Conservation (phyloP, 2,113 vertebrate genomes). For the Poeciliopsis retropinna region DNA sequence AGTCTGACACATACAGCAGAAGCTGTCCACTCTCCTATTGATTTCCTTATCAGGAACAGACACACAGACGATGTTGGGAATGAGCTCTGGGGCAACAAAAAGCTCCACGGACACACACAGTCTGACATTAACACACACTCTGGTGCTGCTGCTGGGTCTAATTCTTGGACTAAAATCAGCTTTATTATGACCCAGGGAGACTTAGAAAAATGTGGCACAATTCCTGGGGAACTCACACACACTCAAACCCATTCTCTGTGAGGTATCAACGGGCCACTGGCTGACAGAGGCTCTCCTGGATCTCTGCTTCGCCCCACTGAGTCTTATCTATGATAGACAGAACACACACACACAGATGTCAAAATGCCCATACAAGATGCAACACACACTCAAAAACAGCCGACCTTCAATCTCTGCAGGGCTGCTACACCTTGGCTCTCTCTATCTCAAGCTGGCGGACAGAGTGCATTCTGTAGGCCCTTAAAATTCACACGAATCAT, state of each 20-base stretch:
- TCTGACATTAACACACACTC: constrained; percentile 22
- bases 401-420: not conserved
- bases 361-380: constrained; percentile 19
- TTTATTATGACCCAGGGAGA: constrained; percentile 53
- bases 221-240: constrained; percentile 28
- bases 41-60: constrained; percentile 63
- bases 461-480: not conserved
- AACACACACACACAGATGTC: constrained; percentile 36
- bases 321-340: constrained; percentile 72
- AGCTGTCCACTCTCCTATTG: constrained; percentile 63
- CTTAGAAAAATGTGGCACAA: constrained; percentile 36
- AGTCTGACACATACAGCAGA: constrained; percentile 35
- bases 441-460: not conserved
- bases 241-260: constrained; percentile 31
- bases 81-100: constrained; percentile 32
- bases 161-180: constrained; percentile 58
- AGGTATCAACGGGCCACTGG: constrained; percentile 42
- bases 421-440: constrained; percentile 12
- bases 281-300: constrained; percentile 56
- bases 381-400: constrained; percentile 11
- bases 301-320: constrained; percentile 62
- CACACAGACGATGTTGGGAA: constrained; percentile 49
- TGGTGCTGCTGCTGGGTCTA: constrained; percentile 42
- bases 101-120: constrained; percentile 28
- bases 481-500: not conserved